Percentiles rank a stretch among this genome's conserved stretches.
Evolutionary conservation across 2,888 invertebrate species (phyloP).

Genomic region (Pogonocherus hispidulus): DNA sequence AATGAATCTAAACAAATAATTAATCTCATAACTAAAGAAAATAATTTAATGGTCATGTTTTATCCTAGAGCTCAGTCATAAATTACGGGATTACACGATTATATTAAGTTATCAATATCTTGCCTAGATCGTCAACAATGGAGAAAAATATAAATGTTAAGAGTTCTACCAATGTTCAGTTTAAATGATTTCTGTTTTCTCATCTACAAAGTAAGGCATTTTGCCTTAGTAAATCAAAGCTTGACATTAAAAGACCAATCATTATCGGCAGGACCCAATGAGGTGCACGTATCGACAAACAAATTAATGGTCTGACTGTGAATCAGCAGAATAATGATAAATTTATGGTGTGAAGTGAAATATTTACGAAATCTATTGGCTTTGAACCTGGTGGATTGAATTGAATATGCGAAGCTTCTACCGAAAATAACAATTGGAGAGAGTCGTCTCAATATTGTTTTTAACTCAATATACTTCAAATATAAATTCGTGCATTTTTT

Average conservation of each 20-base stretch:
- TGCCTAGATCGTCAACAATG: constrained; percentile 2
- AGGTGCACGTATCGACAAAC: constrained; percentile 36
- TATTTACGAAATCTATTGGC: constrained; percentile 8
- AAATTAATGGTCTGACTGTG: constrained; percentile 38
- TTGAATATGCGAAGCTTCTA: neutral
- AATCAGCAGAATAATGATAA: constrained; percentile 28
- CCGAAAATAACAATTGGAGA: no score
- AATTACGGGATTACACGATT: neutral
- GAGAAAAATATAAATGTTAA: constrained; percentile 45
- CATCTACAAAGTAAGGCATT: constrained; percentile 36
- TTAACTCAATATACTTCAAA: no score
- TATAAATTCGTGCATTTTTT: no score
- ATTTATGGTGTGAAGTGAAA: constrained; percentile 14
- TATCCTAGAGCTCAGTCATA: neutral
- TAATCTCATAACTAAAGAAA: neutral
- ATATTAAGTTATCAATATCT: constrained; percentile 1
- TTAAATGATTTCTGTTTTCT: constrained; percentile 41
- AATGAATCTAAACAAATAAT: neutral
- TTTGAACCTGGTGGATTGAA: neutral
- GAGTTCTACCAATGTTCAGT: constrained; percentile 46
- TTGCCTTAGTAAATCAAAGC: constrained; percentile 29
- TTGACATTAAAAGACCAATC: constrained; percentile 14
- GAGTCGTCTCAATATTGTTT: no score
- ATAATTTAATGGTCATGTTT: neutral
- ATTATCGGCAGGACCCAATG: constrained; percentile 35